Base-by-base conservation (phyloP, 2,888 invertebrate species). In the Caenorhabditis parvicauda region DNA sequence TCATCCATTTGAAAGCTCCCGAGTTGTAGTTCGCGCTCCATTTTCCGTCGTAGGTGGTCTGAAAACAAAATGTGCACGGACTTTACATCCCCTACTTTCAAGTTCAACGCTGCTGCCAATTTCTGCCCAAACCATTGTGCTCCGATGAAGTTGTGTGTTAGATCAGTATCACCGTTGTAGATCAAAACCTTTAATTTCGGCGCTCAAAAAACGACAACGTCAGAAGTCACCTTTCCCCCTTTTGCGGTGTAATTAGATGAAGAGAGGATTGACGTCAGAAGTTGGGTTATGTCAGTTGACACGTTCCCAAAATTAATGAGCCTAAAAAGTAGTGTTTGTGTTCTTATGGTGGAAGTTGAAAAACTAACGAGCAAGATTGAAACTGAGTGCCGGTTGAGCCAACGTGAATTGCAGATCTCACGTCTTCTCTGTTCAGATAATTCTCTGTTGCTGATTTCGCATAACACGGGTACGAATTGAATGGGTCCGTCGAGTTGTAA, bases 141-240 rank as follows among this genome's bases (percentile, higher is more conserved):
- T 44, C 60, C 64, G 19, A 74, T 61, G 45, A 67, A 66, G 47
- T 61, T 64, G 45, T 54, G 58, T n/a, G 55, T 54, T 3, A 59
- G 32, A 41, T 75, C 74, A 4, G 62, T 39, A 49, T 75, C 75
- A 25, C 75, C 75, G 45, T 75, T 75, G 61, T 67, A 69, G 29
- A 75, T 45, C 43, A 74, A 45, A 7, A 74, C 54, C 50, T 45
- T 9, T 9, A 53, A 19, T 6, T 17, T 51, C 27, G 7, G 12
- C 50, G 22, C n/a, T 25, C 5, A 9, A 14, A n/a, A 5, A n/a
- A 14, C n/a, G 7, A 22, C 6, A 39, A 22, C 37, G 2, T 28
- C 3, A 4, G 2, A 14, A 3, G 29, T 39, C 19, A 49, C 39
- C 35, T 59, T 64, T 35, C 45, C 44, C 12, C 38, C 28, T 2